phyloP scores from a whole-genome alignment of 2,797 vertebrate species.

The Clarias pachynema region DNA sequence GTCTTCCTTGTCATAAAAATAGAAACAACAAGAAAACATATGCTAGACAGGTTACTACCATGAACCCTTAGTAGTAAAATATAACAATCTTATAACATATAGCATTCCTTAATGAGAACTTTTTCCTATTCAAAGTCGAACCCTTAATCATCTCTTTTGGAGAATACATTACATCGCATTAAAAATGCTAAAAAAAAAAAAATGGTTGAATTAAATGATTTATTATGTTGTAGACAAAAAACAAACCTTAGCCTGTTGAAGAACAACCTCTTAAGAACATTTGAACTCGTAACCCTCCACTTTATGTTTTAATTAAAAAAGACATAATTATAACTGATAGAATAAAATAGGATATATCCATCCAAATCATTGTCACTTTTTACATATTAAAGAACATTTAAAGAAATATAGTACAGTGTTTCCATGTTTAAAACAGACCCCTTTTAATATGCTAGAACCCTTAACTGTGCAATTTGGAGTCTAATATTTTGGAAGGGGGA shows the following conservation, averaged over 20 bases:
- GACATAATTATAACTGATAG: not conserved
- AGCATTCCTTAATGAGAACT: not conserved
- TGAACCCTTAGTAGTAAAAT: not conserved
- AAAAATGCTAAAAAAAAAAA: not conserved
- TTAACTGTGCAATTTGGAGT: not conserved
- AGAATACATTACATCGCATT: not conserved
- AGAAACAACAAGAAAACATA: too few species aligned
- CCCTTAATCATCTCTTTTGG: not conserved
- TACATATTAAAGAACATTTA: not conserved
- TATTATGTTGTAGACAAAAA: not conserved
- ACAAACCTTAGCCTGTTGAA: not conserved
- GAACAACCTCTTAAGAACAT: not conserved
- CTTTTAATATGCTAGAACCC: not conserved
- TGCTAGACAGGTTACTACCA: not conserved
- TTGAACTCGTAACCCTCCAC: not conserved
- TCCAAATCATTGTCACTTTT: not conserved
- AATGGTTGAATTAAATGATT: not conserved
- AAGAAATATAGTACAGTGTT: not conserved
- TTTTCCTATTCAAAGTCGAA: not conserved
- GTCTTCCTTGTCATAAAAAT: not conserved
- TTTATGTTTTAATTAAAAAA: not conserved
- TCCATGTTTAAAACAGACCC: not conserved
- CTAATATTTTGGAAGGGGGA: not conserved
- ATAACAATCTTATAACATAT: not conserved
- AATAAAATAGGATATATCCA: not conserved